Base-by-base conservation (phyloP, 2,113 vertebrate genomes). In the Lepus timidus region DNA sequence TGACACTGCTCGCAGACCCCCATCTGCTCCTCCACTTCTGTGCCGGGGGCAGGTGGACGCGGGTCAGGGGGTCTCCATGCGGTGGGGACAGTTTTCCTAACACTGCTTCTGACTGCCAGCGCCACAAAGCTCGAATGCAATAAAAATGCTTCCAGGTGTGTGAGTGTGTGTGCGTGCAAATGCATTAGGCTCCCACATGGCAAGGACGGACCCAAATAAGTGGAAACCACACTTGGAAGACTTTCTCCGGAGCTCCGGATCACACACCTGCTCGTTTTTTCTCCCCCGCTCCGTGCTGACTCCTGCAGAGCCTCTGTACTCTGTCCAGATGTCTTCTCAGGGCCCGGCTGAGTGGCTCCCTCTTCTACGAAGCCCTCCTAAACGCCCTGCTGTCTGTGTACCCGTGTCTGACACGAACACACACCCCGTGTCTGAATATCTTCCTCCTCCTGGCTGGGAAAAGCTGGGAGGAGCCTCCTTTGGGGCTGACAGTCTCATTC, bases 291-390 rank as follows among this genome's bases (percentile, higher is more conserved):
- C 76, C 73, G n/a, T 78, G 67, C 33, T 13, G 55, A 39, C 33
- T 65, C 16, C 31, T 3, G 3, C 68, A 75, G 58, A 79, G 39
- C 10, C 6, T 70, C 8, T 27, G 27, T 0, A 10, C 3, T 75
- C 33, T 25, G 82, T 70, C 85, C 33, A 71, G 82, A 88, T 19
- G 65, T n/a, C 52, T 84, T 8, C 5, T 65, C 7, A 39, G 84
- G 79, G 36, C 22, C 29, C 36, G 62, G 33, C 44, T 71, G 68
- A 64, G 44, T 81, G 62, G 68, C 52, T 55, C 79, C 29, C 68
- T 88, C 84, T 94, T 88, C 88, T 90, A 76, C 6, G 68, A 93
- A 92, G 73, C 31, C 62, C 68, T 74, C 31, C 64, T 33, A 49
- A 88, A 36, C 20, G 71, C 1, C 4, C 4, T 71, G 62, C 55